Percentiles rank a stretch among this genome's conserved stretches.
Evolutionary conservation across 1,140 invertebrate species (phyloP).

Genomic region (Diorhabda sublineata): DNA sequence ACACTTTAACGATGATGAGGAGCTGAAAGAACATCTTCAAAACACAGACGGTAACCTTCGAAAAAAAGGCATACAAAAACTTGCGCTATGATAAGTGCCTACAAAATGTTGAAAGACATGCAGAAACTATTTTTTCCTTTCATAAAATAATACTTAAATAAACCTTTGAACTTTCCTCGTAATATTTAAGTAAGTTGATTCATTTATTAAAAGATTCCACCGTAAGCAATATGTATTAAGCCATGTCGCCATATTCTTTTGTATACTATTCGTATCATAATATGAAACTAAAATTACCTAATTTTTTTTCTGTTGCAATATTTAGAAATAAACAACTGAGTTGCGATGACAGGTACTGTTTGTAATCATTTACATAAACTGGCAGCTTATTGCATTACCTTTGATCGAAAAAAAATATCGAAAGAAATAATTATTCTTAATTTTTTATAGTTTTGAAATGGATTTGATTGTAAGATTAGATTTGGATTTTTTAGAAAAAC

Average conservation of each 20-base stretch:
- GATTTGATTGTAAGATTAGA: background rate
- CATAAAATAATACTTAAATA: too few relatives aligned
- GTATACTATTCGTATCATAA: background rate
- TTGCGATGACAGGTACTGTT: slow-evolving; percentile 1
- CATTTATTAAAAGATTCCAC: too few relatives aligned
- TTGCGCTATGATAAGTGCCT: too few relatives aligned
- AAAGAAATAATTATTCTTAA: background rate
- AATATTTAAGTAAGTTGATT: too few relatives aligned
- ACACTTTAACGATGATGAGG: too few relatives aligned
- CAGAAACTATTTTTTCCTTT: too few relatives aligned
- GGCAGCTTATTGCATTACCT: background rate
- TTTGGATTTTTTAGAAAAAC: too few relatives aligned
- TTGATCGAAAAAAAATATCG: background rate
- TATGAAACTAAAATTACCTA: background rate
- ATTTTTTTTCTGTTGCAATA: background rate
- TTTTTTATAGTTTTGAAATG: background rate
- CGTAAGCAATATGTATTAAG: background rate
- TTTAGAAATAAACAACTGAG: background rate
- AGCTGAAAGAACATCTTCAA: too few relatives aligned
- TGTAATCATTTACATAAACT: background rate
- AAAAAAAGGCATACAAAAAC: too few relatives aligned
- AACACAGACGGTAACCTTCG: too few relatives aligned
- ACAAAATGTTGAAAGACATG: too few relatives aligned
- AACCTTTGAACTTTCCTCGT: too few relatives aligned
- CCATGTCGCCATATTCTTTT: background rate